Evolutionary conservation across 1,140 invertebrate species (phyloP), one percentile per base, ranked within the genome.

Genomic region (Macrocentrus cingulum): DNA sequence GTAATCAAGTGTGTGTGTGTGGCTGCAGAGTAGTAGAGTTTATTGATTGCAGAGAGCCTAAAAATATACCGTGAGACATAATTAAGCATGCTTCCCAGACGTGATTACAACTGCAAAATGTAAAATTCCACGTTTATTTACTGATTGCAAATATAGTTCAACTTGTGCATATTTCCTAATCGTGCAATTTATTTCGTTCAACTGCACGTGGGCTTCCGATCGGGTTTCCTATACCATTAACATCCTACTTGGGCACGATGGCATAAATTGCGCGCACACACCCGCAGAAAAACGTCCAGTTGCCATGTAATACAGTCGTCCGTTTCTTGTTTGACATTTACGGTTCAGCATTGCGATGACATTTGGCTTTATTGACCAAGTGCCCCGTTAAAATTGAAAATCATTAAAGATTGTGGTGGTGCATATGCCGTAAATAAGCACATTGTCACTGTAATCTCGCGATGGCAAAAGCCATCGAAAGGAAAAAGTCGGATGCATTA

Each of bases 331-430:
- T 15, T 50, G 46, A 50, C 46, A 50, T 50, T 50, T 34, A 34
- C 46, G 46, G 46, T 50, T 50, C 41, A 44, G 22, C 41, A 44
- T 44, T 16, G 41, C 18, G 18, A 23, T 50, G 46, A 50, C 46
- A 50, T 50, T 50, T 50, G 46, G 16, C 22, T 32, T 34, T 50
- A 50, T 50, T 39, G 13, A 39, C 7, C 5, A 15, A 8, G 36
- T 39, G 36, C 4, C 11, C 7, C 2, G 22, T 25, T 11, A 15
- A 48, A 48, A 48, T 48, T 23, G 45, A 48, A 48, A 48, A 48
- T 48, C 25, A 9, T 29, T 29, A 9, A 5, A 29, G 25, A n/a
- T n/a, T n/a, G n/a, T n/a, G n/a, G n/a, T n/a, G n/a, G n/a, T n/a
- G n/a, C n/a, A n/a, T n/a, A n/a, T n/a, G n/a, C n/a, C n/a, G n/a